Conservation (phyloP, 2,113 vertebrate species). For the Corydoras sp. region DNA sequence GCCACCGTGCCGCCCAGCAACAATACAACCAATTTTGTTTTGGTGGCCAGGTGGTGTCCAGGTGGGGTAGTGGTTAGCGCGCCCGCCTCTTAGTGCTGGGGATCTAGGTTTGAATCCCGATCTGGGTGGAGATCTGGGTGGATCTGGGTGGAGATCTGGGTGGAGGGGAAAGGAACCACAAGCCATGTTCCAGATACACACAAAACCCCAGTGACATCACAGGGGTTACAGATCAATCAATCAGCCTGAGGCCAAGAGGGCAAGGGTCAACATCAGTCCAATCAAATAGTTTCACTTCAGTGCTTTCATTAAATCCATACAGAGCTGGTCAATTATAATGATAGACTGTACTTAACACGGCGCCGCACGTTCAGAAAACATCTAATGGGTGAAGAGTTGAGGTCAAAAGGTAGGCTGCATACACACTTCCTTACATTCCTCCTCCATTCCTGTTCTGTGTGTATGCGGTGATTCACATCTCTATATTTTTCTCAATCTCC, state of each 20-base stretch:
- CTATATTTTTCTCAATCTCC: neutral
- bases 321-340: neutral
- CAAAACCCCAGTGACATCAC: neutral
- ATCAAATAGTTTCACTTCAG: constrained; percentile 31
- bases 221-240: constrained; percentile 32
- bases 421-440: neutral
- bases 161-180: too few relatives aligned
- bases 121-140: too few relatives aligned
- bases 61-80: too few relatives aligned
- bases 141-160: too few relatives aligned
- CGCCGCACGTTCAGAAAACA: neutral
- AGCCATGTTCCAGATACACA: neutral
- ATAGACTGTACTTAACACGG: constrained; percentile 6
- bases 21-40: too few relatives aligned
- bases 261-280: constrained; percentile 31
- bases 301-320: constrained; percentile 36
- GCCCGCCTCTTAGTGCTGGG: too few relatives aligned
- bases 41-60: too few relatives aligned
- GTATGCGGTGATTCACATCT: constrained; percentile 15
- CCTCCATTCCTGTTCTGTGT: neutral
- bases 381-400: neutral
- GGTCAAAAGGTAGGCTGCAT: constrained; percentile 6
- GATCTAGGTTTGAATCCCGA: too few relatives aligned
- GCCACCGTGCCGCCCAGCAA: too few relatives aligned
- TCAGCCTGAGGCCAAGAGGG: constrained; percentile 23